These are phyloP conservation scores for Propithecus perrieri DNA, from an alignment of 2,797 vertebrate species.

Conservation along the genomic window DNA sequence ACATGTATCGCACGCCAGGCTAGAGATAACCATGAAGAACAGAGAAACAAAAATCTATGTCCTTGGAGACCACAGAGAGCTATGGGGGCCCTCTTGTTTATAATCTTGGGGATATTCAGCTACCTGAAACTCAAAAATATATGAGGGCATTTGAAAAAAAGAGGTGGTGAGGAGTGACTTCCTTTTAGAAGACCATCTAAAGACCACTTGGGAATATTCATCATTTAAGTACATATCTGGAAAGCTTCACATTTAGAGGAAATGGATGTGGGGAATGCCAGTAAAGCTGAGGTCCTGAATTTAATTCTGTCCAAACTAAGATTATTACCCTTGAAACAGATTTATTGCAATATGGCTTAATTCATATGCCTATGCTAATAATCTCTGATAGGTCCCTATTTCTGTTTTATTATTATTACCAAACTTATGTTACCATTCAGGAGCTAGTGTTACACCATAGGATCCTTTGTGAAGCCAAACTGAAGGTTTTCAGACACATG, in stretches of 20 bases:
- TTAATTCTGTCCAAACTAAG: slow-evolving; percentile 67
- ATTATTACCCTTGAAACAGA: slow-evolving; percentile 67
- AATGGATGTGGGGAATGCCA: slow-evolving; percentile 53
- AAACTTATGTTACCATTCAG: slow-evolving; percentile 81
- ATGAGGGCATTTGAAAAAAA: neutral
- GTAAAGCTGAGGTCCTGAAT: slow-evolving; percentile 64
- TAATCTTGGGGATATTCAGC: neutral
- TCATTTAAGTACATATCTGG: slow-evolving; percentile 48
- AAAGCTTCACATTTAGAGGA: slow-evolving; percentile 61
- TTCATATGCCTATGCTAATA: slow-evolving; percentile 74
- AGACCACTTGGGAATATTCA: neutral
- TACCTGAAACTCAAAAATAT: neutral
- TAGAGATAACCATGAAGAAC: neutral
- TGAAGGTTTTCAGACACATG: slow-evolving; percentile 76
- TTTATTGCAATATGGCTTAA: slow-evolving; percentile 67
- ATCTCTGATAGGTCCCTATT: slow-evolving; percentile 75
- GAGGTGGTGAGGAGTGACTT: neutral
- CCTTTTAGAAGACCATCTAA: neutral
- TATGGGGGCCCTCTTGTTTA: neutral
- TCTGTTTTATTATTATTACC: slow-evolving; percentile 78
- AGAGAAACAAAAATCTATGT: neutral
- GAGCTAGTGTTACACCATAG: slow-evolving; percentile 69
- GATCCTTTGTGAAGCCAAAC: slow-evolving; percentile 81
- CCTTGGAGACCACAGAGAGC: neutral
- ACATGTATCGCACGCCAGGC: neutral